A percentile compares a stretch with the other conserved stretches of the same genome.
Evolutionary conservation across 2,888 invertebrate species (phyloP).

Genomic region (Xestia ashworthii): DNA sequence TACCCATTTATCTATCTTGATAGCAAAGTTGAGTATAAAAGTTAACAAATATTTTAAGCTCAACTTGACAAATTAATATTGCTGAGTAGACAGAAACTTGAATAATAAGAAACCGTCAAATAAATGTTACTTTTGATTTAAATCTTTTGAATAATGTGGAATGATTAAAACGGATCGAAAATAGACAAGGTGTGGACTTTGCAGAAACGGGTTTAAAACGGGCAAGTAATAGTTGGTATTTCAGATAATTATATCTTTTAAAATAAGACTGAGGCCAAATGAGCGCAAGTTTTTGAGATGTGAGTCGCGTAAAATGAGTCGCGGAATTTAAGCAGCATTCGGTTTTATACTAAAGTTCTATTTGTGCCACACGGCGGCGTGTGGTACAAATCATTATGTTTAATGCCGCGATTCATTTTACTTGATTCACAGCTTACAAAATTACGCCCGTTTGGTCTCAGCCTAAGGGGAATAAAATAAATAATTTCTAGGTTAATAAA

Average conservation of each 20-base stretch:
- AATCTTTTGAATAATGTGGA: slow-evolving; percentile 28
- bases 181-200: slow-evolving; percentile 38
- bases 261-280: not conserved
- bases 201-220: slow-evolving; percentile 25
- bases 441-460: no score
- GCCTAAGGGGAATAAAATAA: not conserved
- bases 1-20: slow-evolving; percentile 19
- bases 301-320: no score
- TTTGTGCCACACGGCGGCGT: no score
- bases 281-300: no score
- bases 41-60: slow-evolving; percentile 34
- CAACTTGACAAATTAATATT: slow-evolving; percentile 29
- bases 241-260: not conserved
- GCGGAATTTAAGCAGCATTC: no score
- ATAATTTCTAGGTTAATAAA: not conserved
- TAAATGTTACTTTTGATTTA: slow-evolving; percentile 21
- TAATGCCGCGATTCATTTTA: no score
- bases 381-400: no score
- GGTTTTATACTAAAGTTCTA: no score
- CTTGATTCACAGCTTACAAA: no score
- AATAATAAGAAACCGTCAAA: slow-evolving; percentile 54
- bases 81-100: slow-evolving; percentile 16
- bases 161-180: slow-evolving; percentile 30
- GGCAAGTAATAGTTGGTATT: not conserved
- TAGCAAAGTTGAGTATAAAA: slow-evolving; percentile 26